Conservation (phyloP, 2,113 vertebrate species). For the Bubalus kerabau region DNA sequence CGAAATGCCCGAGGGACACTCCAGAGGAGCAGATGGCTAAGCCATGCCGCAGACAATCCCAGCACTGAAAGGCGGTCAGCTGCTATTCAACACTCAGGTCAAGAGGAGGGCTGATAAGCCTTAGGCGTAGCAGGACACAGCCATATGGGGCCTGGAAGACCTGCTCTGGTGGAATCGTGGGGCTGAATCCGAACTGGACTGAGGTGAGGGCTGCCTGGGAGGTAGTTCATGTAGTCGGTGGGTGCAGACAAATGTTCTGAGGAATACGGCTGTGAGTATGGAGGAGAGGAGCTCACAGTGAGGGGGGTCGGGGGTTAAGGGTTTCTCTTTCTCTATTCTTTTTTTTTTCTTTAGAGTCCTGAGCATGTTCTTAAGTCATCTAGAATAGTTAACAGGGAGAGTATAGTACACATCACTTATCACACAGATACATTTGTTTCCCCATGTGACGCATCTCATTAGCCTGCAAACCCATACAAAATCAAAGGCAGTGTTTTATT, state of each 20-base stretch:
- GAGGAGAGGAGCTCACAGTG: neutral
- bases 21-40: neutral
- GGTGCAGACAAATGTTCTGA: neutral
- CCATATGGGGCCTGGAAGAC: neutral
- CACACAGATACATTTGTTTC: neutral
- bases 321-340: neutral
- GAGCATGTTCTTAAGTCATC: neutral
- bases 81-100: neutral
- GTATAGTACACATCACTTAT: neutral
- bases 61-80: neutral
- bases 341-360: neutral
- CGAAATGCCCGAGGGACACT: no score
- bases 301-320: accelerated
- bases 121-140: neutral
- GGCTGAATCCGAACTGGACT: neutral
- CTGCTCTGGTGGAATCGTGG: neutral
- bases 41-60: neutral
- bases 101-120: neutral
- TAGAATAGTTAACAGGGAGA: neutral
- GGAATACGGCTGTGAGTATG: neutral
- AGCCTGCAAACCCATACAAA: neutral
- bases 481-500: neutral
- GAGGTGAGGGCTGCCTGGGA: neutral
- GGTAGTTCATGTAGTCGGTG: neutral
- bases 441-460: neutral